These are phyloP conservation scores for Falcaria lacertinaria DNA, from an alignment of 2,888 invertebrate species.

Conservation along the genomic window DNA sequence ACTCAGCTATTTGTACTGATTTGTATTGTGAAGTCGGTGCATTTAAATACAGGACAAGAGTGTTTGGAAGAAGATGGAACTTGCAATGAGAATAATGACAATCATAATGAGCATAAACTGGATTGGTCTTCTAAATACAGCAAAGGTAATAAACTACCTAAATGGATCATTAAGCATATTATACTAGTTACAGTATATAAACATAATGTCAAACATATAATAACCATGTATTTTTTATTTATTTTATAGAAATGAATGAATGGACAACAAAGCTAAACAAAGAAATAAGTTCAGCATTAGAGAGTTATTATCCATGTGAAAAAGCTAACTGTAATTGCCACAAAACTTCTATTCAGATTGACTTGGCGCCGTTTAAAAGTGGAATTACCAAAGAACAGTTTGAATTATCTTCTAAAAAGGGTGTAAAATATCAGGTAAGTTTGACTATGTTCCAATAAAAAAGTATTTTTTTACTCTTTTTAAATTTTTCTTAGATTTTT, in stretches of 20 bases:
- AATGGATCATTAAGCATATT: too few relatives aligned
- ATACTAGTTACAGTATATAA: too few relatives aligned
- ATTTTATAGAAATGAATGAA: slow-evolving; percentile 67
- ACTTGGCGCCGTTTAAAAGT: slow-evolving; percentile 84
- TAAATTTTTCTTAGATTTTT: too few relatives aligned
- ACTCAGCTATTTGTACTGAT: slow-evolving; percentile 15
- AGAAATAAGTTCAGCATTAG: slow-evolving; percentile 70
- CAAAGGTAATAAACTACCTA: too few relatives aligned
- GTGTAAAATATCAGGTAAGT: slow-evolving; percentile 66
- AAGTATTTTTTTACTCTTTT: too few relatives aligned
- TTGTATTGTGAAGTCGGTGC: slow-evolving; percentile 12
- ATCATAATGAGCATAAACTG: too few relatives aligned
- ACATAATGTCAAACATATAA: too few relatives aligned
- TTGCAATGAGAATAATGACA: slow-evolving; percentile 20
- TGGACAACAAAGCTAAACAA: slow-evolving; percentile 55
- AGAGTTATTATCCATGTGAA: slow-evolving; percentile 77
- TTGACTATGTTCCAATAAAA: not conserved
- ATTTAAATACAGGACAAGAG: slow-evolving; percentile 15
- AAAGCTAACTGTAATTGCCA: slow-evolving; percentile 82
- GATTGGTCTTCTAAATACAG: too few relatives aligned
- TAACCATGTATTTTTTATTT: not conserved
- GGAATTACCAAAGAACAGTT: slow-evolving; percentile 86
- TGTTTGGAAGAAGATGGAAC: slow-evolving; percentile 24
- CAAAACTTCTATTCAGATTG: slow-evolving; percentile 81
- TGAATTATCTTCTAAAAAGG: slow-evolving; percentile 70